Conservation (phyloP, 2,888 invertebrate species). For the Escarpia spicata region DNA sequence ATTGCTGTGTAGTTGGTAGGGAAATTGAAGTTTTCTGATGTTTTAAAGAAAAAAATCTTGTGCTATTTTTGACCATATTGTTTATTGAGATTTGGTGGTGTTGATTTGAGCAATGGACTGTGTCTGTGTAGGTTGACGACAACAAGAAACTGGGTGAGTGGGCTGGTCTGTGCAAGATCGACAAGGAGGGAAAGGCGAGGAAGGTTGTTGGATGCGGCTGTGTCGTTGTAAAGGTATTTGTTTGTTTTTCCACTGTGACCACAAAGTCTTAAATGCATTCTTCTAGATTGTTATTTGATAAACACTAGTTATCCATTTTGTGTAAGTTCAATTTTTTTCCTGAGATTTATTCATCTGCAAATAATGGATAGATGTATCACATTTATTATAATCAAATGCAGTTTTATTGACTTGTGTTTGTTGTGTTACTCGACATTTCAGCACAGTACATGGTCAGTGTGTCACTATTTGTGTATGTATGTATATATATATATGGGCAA, state of each 20-base stretch:
- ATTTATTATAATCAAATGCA: neutral
- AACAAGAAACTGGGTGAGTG: slow-evolving; percentile 99
- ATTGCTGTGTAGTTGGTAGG: neutral
- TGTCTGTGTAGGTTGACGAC: slow-evolving; percentile 77
- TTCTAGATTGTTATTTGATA: neutral
- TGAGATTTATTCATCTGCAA: neutral
- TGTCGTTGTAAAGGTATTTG: slow-evolving; percentile 79
- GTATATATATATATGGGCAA: too few species aligned
- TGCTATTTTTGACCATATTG: too few species aligned
- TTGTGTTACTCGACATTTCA: neutral
- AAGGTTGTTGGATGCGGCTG: slow-evolving; percentile 99
- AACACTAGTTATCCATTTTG: neutral
- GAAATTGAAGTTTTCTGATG: neutral
- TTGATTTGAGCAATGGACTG: neutral
- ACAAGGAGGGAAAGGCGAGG: slow-evolving; percentile 97
- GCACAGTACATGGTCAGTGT: too few species aligned
- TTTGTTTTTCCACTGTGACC: neutral
- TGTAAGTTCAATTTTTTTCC: neutral
- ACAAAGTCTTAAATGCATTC: neutral
- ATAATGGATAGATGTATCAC: neutral
- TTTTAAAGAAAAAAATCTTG: neutral
- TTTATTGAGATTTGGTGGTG: neutral
- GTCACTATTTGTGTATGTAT: too few species aligned
- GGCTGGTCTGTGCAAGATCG: slow-evolving; percentile 99
- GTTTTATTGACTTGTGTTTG: neutral